Base-by-base conservation (phyloP, 2,797 vertebrate species). In the Babyrousa celebensis region DNA sequence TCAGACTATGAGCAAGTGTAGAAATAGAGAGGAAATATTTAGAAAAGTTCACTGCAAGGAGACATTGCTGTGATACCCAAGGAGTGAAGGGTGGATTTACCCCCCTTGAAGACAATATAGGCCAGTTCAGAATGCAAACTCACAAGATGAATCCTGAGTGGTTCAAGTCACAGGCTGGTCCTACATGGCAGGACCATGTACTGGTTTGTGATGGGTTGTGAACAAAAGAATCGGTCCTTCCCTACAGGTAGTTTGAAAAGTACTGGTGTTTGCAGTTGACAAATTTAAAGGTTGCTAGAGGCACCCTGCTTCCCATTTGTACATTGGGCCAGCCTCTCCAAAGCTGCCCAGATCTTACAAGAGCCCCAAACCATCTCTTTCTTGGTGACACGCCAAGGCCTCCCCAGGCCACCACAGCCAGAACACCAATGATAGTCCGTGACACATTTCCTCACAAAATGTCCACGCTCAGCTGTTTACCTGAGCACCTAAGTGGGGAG, bases 61-160 rank as follows among this genome's bases (percentile, higher is more conserved):
- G 52, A 62, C 83, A 52, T 52, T n/a, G 20, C 12, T 48, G 12
- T 32, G 54, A 54, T 43, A 89, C n/a, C 84, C 74, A 68, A 96
- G 43, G 12, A 80, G 36, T 40, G 12, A 75, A 12, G 27, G 36
- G 32, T 10, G 32, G 32, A 23, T 67, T 12, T 79, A 48, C 29
- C 14, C 80, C 79, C 84, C 79, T 54, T 20, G 29, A 89, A 85
- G 60, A 71, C 18, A 83, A 72, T 17, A 79, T 1, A 52, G 60
- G 63, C 58, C 32, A 65, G 21, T 27, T 62, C 48, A 40, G 60
- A 84, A 87, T 2, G 8, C 56, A 80, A 5, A 7, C 11, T 17
- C 3, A 0, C 6, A 18, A 27, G 43, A 14, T 9, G 32, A 29
- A 14, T 48, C 68, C 29, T 6, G 0, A 2, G 4, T 32, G 36